Base-by-base conservation (phyloP, 2,888 invertebrate species). In the Himalopsyche kuldschensis region DNA sequence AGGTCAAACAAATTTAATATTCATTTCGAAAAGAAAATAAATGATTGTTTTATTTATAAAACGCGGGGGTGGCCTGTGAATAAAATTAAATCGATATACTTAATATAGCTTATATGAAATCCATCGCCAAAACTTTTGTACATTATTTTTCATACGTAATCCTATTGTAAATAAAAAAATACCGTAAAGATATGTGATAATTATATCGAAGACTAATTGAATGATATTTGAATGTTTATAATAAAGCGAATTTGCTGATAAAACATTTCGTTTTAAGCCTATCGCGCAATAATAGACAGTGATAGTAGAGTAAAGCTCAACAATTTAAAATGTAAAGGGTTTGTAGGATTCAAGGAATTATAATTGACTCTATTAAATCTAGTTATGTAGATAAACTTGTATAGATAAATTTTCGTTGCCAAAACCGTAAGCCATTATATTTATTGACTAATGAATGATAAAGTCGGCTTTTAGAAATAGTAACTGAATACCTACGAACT, bases 211-310 rank as follows among this genome's bases (percentile, higher is more conserved):
- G 76, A 81, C 81, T 81, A 20, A 55, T 20, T 24, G n/a, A 55
- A 55, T 55, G 10, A 55, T 55, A 55, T 55, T 55, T 55, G 20
- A 55, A 55, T 55, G 24, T 55, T 55, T 55, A 55, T 55, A 55
- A 20, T 55, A 20, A 55, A 55, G 55, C 55, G 55, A 20, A 55
- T 55, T 55, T 55, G 55, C 55, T 55, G 24, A 55, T 20, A 55
- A 55, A 55, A 55, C 55, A 55, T 20, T 55, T 55, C 24, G 55
- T 55, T 55, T 32, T 63, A 80, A 80, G 80, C 75, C 75, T 80
- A 75, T 80, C 48, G 80, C 80, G 80, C 80, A 80, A 80, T 80
- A 80, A 80, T 80, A 69, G 75, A 80, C 69, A 63, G 80, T 80
- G 80, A 80, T 80, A 80, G 75, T 80, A 80, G 80, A 20, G n/a